A percentile compares a stretch with the other conserved stretches of the same genome.
These are phyloP conservation scores for Amiota minor DNA, from an alignment of 2,888 invertebrate genomes.

Conservation along the genomic window DNA sequence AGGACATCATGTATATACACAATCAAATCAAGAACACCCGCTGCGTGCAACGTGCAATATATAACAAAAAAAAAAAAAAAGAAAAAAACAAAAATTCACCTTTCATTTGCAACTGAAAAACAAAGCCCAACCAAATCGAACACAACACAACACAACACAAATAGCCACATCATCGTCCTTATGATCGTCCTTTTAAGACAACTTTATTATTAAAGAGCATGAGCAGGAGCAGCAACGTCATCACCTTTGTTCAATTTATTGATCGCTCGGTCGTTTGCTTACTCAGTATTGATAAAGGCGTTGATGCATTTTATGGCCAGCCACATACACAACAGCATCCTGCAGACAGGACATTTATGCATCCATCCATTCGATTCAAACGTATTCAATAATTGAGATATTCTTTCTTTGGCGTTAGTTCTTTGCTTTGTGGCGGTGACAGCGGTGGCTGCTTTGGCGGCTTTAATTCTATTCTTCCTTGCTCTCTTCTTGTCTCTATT, in stretches of 20 bases:
- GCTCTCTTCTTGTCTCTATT: conserved; percentile 11
- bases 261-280: not conserved
- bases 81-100: conserved; percentile 42
- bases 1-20: conserved; percentile 20
- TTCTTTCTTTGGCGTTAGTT: conserved; percentile 9
- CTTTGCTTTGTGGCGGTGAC: conserved; percentile 12
- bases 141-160: conserved; percentile 7
- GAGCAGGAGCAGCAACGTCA: conserved; percentile 11
- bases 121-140: conserved; percentile 9
- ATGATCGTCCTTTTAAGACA: not conserved
- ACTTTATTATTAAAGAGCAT: not conserved
- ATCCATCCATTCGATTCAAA: not conserved
- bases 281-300: conserved; percentile 26
- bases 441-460: conserved; percentile 10
- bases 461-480: not conserved
- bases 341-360: conserved; percentile 7
- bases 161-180: conserved; percentile 18
- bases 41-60: conserved; percentile 57
- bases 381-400: conserved; percentile 27
- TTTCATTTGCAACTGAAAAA: conserved; percentile 43
- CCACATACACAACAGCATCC: conserved; percentile 11
- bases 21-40: conserved; percentile 60
- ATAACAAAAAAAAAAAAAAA: no score
- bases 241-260: not conserved
- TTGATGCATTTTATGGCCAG: conserved; percentile 32